Evolutionary conservation across 2,797 vertebrate species (phyloP), one percentile per base, ranked within the genome.

Genomic region (Cyprinodon diabolis): DNA sequence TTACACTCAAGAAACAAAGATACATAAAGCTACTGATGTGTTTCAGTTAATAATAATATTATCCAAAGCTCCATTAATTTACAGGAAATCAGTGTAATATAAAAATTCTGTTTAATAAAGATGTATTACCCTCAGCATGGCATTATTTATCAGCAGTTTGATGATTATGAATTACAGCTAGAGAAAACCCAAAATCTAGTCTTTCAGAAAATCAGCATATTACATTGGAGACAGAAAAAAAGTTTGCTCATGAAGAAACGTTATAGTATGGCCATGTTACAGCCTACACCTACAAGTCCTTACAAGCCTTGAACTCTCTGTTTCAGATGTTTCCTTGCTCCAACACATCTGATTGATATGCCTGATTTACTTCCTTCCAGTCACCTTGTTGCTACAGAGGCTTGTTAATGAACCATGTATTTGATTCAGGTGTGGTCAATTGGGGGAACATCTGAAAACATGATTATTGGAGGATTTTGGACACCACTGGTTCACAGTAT

Each of bases 1-100:
- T n/a, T 80, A 57, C 30, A 72, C 63, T 1, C 15, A 70, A 78
- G 62, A 76, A 58, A 55, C 10, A 66, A 15, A 60, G 13, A 55
- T 23, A 37, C 74, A 75, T 68, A 78, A 67, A 43, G 11, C 37
- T 23, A 52, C 51, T 19, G 5, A 19, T 21, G 21, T 40, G 37
- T 40, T 62, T 62, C 35, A 40, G 58, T 40, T 11, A 21, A 37
- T 19, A 40, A 60, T 12, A 35, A 62, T 4, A 40, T 40, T 19
- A 62, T 40, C 37, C 21, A 40, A 2, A 1, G 51, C 5, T 52
- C 19, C 2, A 40, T 40, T 62, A 19, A 40, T 11, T 62, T 40
- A 30, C 14, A 11, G 35, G 17, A 40, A 40, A 0, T 62, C 58
- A 40, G 35, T 40, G 37, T 40, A 11, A 40, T 40, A 40, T 21